Evolutionary conservation across 2,797 vertebrate species (phyloP), one percentile per base, ranked within the genome.

Genomic region (Discoglossus pictus): DNA sequence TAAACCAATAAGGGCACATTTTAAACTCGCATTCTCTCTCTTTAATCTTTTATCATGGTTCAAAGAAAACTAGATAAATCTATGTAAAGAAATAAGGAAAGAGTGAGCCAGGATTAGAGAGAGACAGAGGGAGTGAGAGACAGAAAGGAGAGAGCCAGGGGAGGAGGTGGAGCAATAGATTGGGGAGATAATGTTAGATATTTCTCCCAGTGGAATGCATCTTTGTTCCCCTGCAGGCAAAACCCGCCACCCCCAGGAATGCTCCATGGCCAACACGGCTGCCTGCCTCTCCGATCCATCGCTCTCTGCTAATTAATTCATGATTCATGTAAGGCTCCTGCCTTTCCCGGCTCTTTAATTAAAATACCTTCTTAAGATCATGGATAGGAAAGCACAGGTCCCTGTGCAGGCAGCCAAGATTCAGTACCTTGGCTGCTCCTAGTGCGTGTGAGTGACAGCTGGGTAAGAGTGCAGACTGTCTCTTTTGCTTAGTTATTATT

Each of bases 161-260:
- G 54, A 36, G 64, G 71, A 54, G 70, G 55, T 51, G 64, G 11
- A 78, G 55, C 83, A 82, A 91, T 82, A 85, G 83, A 87, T 86
- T 79, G 82, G 81, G 80, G 80, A 88, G 85, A 90, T 90, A 90
- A 90, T 88, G 85, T 87, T 74, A 76, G 80, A 88, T 55, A 52
- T 35, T 50, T 70, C 52, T 56, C 43, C 35, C 17, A 40, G n/a
- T 89, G 85, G 91, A 91, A 91, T 92, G 90, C 76, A 78, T 35
- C 76, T 81, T 78, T 72, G 72, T 65, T 58, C 73, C 40, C 76
- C 78, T 78, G 73, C 73, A 63, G 67, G 68, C 68, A 51, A 20
- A 56, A 50, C 42, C 50, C 59, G 44, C 67, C 67, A 62, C 35
- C 59, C 67, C 67, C 51, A 70, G 68, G 68, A 70, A 70, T 70